Base-by-base conservation (phyloP, 1,140 invertebrate species). In the Epicauta chinensis region DNA sequence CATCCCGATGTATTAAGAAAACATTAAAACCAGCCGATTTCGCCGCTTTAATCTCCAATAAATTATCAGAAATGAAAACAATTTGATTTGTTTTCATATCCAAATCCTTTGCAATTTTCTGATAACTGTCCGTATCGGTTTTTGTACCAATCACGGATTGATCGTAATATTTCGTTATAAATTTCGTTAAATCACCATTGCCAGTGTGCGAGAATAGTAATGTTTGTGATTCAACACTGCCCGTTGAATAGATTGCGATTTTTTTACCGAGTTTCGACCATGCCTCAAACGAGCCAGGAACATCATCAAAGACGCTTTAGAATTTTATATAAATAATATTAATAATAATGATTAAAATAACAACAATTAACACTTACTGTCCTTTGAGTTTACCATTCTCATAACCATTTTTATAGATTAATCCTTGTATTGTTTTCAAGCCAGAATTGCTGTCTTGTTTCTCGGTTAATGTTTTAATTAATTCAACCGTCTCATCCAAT, bases 201-300 rank as follows among this genome's bases (percentile, higher is more conserved):
- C 73, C 70, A 13, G 90, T 84, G 69, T 94, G 73, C 1, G 76
- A 74, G 69, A 96, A 95, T 2, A 97, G 75, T 7, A 95, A 74
- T 68, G 93, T 91, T 71, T 98, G 94, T 30, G 92, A 89, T 64
- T 88, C 82, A 0, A 93, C 81, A 59, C 89, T 94, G 37, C 93
- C 94, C 43, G 92, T 95, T 0, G 93, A 97, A 65, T 92, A 98
- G 40, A 96, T 82, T 61, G 86, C 93, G 30, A 97, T 72, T 57
- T 81, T 79, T 47, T 83, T 82, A 5, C 80, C 82, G 11, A 12
- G 6, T 39, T 75, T 76, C 11, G 78, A 75, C 84, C 92, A 90
- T 49, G 76, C 69, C 63, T 87, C 75, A 32, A 97, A 73, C 10
- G 84, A 81, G 46, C 75, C 73, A 2, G 78, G 73, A 1, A 95